Evolutionary conservation across 2,113 vertebrate genomes (phyloP), one percentile per base, ranked within the genome.

Genomic region (Cavia porcellus): DNA sequence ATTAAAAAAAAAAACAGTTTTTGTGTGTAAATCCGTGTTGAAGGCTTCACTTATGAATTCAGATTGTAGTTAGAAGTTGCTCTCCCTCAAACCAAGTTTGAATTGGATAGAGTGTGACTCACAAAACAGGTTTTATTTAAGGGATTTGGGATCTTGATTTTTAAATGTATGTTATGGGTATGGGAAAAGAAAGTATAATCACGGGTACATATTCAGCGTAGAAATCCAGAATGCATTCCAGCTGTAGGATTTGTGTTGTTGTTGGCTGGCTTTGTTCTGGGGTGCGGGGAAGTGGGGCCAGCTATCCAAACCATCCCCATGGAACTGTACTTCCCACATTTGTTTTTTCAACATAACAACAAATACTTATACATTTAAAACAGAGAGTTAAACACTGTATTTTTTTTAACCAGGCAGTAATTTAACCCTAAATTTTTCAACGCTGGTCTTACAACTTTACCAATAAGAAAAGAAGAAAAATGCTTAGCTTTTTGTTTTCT

Each of bases 221-320:
- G 95, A 97, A 92, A 95, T 57, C 81, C 87, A 93, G 95, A 97
- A 93, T 66, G 81, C 77, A 85, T 96, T 97, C 95, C 97, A 94
- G 88, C 94, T 95, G 96, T 62, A n/a, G 38, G 77, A 28, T 88
- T 85, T 42, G 12, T 97, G 96, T 92, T 96, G 59, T 72, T 96
- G 75, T 96, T 97, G 97, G 97, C 96, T 38, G 81, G 77, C 4
- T 93, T 92, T 80, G 82, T 74, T 81, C 90, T 87, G 84, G 64
- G 57, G 52, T 9, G 47, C 79, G 87, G 81, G 62, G 55, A 57
- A 81, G 57, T 10, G 24, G 45, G n/a, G 38, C 50, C 25, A 30
- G 86, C 62, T 72, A 45, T 93, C 77, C 84, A 95, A 95, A 92
- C 38, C 24, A 38, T 80, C 57, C 79, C 92, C 25, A 0, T 28